Percentiles rank a stretch among this genome's conserved stretches.
Conservation (phyloP, 2,888 invertebrate species). For the Drosophila cognata region DNA sequence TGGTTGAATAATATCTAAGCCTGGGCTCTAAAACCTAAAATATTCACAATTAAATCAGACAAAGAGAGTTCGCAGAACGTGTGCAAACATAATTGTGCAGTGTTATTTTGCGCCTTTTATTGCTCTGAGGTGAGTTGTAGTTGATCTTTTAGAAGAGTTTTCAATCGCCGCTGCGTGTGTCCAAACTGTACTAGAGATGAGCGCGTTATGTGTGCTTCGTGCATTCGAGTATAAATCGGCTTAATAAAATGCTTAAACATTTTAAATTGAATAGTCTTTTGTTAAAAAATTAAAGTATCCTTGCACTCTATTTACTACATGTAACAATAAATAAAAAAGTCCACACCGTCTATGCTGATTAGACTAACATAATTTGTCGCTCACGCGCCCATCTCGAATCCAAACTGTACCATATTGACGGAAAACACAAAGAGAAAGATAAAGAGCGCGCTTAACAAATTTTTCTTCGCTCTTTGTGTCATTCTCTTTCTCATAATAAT, state of each 20-base stretch:
- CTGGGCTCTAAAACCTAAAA: constrained; percentile 30
- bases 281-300: background rate
- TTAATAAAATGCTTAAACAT: background rate
- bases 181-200: constrained; percentile 60
- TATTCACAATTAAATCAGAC: constrained; percentile 5
- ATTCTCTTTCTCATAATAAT: constrained; percentile 44
- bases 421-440: background rate
- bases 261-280: no score
- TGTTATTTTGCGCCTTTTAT: constrained; percentile 56
- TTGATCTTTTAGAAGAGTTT: constrained; percentile 33
- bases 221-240: background rate
- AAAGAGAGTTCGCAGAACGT: constrained; percentile 3
- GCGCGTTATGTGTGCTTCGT: constrained; percentile 15
- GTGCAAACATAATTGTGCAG: constrained; percentile 28
- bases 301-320: background rate
- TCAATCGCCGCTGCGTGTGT: constrained; percentile 41
- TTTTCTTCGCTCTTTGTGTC: constrained; percentile 19
- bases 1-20: constrained; percentile 68
- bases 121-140: constrained; percentile 59
- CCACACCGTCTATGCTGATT: background rate
- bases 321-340: background rate
- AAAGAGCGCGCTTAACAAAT: constrained; percentile 14
- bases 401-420: constrained; percentile 75
- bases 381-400: constrained; percentile 47
- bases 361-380: background rate